Base-by-base conservation (phyloP, 1,140 invertebrate species). In the Scaptomyza montana region DNA sequence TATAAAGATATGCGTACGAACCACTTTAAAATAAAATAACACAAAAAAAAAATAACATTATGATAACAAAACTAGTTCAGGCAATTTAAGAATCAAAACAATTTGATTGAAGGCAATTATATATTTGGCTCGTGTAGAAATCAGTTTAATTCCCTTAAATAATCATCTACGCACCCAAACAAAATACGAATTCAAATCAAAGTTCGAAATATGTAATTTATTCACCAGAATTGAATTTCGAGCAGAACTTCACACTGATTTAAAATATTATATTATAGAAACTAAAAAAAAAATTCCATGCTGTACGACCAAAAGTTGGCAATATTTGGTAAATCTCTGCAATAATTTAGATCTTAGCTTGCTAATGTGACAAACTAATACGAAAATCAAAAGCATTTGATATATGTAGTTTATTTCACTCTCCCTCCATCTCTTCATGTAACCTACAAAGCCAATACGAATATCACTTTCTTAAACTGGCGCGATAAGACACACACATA, bases 51-150 rank as follows among this genome's bases (percentile, higher is more conserved):
- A 16, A 16, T 16, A 16, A 43, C 2, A 47, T 49, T 25, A 13
- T 53, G 80, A 84, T 77, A 84, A 73, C 63, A 68, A 28, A 45
- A 67, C 49, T 49, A 50, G 30, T 21, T 51, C 33, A 9, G 39
- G 12, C 54, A 53, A 45, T 46, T 59, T 30, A 59, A 47, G 45
- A 63, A 84, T 79, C 80, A 85, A 62, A 85, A 85, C 80, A 84
- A 80, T 85, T 80, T 85, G 53, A 85, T 85, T 78, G 62, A 45
- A 49, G 43, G 51, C 36, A 30, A 60, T 51, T 30, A 8, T 41
- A 33, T 47, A 46, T 25, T 12, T 43, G 25, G 19, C n/a, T 36
- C 30, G 47, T 56, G 59, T 46, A 49, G 7, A 64, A 63, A 59
- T 75, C 75, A 62, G 54, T 72, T 46, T 51, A 71, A 41, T 49